Base-by-base conservation (phyloP, 1,140 invertebrate species). In the Coelopa frigida region DNA sequence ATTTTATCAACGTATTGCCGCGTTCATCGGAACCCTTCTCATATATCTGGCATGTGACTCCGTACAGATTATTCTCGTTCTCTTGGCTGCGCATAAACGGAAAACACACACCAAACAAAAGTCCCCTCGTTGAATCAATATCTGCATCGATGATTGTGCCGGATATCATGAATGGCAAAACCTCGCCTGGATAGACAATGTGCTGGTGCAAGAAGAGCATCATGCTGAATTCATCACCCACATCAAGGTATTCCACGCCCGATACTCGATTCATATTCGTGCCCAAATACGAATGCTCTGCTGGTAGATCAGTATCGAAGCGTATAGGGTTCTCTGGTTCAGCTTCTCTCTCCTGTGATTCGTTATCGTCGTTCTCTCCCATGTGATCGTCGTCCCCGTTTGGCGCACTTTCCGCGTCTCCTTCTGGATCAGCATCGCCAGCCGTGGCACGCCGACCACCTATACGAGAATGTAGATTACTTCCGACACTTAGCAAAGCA, bases 181-280 rank as follows among this genome's bases (percentile, higher is more conserved):
- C 84, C 63, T 87, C 83, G 6, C 83, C 84, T 20, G 85, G 85
- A 46, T 86, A 78, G 26, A 85, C 72, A 21, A 84, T 70, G 31
- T 77, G 76, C 31, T 78, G 72, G 36, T 75, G 71, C 26, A 74
- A 65, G 20, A 85, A 66, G 17, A 87, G 54, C 8, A 83, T 81
- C 24, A 87, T 59, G 53, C 71, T 70, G 37, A 64, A 59, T 20
- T 48, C 51, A 42, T 57, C 54, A 14, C 59, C 59, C 14, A 59
- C 57, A 41, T 66, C 62, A 32, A 65, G 40, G 36, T 64, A 68
- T 32, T 66, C 52, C 0, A 68, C 57, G 7, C 66, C 66, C 0
- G 60, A 55, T 11, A 69, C 61, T 6, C 61, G 57, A 37, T 54
- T 56, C 37, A 66, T 37, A 47, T 66, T 63, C 3, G 43, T 38